Conservation (phyloP, 1,140 invertebrate genomes). For the Drosophila micromelanica region DNA sequence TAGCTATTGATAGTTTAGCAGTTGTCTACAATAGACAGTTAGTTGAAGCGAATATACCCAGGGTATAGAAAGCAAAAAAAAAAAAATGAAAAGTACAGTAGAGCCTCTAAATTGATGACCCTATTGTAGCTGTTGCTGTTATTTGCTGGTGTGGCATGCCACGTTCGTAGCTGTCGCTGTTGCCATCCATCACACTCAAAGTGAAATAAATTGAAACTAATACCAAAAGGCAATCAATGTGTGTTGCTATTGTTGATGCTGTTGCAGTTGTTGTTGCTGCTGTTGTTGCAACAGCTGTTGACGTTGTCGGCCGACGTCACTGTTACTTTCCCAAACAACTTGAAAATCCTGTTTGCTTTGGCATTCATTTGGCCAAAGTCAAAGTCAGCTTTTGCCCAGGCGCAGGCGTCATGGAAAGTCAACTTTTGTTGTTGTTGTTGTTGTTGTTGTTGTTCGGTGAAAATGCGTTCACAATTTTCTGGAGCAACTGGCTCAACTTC, state of each 20-base stretch:
- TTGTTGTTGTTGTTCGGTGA: conserved; percentile 41
- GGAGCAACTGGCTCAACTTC: conserved; percentile 31
- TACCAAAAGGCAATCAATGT: conserved; percentile 74
- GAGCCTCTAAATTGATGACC: conserved; percentile 46
- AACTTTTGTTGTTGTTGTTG: conserved; percentile 38
- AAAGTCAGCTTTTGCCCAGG: conserved; percentile 29
- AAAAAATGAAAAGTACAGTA: conserved; percentile 2
- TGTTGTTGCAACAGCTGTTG: conserved; percentile 64
- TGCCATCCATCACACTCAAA: conserved; percentile 75
- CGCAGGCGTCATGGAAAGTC: conserved; percentile 48
- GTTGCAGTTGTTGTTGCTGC: conserved; percentile 17
- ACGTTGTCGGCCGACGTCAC: conserved; percentile 27
- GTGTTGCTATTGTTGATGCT: conserved; percentile 29
- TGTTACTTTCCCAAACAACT: conserved; percentile 64
- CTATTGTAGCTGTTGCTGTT: conserved; percentile 24
- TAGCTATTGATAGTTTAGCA: too few species aligned
- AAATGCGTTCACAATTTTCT: conserved; percentile 33
- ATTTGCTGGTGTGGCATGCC: conserved; percentile 19
- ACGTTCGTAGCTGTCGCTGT: conserved; percentile 59
- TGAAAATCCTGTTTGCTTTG: conserved; percentile 70
- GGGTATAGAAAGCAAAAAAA: background rate
- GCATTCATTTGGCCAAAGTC: conserved; percentile 53
- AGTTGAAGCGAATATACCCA: too few species aligned
- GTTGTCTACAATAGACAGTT: too few species aligned
- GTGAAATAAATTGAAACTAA: conserved; percentile 78